Percentiles rank a stretch among this genome's conserved stretches.
These are phyloP conservation scores for Oncorhynchus mykiss DNA, from an alignment of 2,113 vertebrate species.

Conservation along the genomic window DNA sequence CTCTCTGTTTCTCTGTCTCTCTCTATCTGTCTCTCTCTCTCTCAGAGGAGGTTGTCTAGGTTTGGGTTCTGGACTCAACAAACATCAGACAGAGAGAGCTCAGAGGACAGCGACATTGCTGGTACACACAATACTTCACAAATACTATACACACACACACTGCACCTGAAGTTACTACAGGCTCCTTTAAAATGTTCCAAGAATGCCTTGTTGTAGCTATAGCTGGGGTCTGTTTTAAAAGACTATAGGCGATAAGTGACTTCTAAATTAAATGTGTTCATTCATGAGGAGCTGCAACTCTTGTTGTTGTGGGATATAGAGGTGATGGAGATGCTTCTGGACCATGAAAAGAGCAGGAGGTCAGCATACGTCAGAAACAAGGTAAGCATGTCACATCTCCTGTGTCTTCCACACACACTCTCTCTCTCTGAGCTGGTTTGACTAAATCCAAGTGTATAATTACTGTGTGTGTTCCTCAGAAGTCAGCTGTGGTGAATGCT, in stretches of 20 bases:
- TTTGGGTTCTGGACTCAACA: conserved; percentile 40
- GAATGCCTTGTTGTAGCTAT: no score
- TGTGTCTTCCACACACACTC: background rate
- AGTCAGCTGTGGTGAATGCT: no score
- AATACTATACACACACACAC: background rate
- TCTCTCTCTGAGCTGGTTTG: no score
- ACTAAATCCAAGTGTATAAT: no score
- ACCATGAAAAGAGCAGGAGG: background rate
- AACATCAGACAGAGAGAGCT: conserved; percentile 20
- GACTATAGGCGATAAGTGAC: no score
- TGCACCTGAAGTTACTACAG: no score
- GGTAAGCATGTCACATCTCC: background rate
- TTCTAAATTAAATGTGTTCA: background rate
- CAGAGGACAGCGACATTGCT: conserved; percentile 26
- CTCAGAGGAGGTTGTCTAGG: conserved; percentile 28
- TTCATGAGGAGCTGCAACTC: background rate
- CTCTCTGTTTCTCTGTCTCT: background rate
- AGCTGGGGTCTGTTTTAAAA: no score
- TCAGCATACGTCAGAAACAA: background rate
- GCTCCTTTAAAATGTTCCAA: no score
- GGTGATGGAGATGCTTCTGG: conserved; percentile 1
- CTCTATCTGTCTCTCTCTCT: background rate
- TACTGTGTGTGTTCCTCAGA: no score
- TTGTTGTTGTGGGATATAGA: conserved; percentile 12
- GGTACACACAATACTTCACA: conserved; percentile 17